Evolutionary conservation across 2,888 invertebrate species (phyloP), one percentile per base, ranked within the genome.

Genomic region (Drosophila parthenogenetica): DNA sequence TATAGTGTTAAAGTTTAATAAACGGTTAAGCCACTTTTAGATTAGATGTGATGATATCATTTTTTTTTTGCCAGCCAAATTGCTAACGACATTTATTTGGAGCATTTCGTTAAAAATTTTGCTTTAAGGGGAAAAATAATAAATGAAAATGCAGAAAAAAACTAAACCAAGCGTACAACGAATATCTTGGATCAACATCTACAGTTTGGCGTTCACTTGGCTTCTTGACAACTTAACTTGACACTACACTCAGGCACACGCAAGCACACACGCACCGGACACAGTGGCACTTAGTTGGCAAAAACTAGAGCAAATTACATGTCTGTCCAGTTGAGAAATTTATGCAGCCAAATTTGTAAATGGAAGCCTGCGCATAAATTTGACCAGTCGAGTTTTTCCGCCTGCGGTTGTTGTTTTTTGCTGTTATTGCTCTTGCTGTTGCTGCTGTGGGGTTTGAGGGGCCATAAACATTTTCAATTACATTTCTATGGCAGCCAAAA

Each of bases 301-400:
- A 58, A 69, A 16, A 53, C 64, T 66, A 67, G 35, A 55, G 29
- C 16, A 46, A 72, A 71, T 39, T 53, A 40, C 51, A 13, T 45
- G 42, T 42, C 29, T 17, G 64, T 40, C 57, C 16, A 65, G 51
- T 45, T 43, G 17, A 22, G n/a, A 66, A 82, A 81, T 79, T 69
- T 87, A 87, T 87, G 87, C 85, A 69, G 63, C 55, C 67, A 66
- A 86, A 82, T 81, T 79, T 77, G 84, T 73, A 59, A 13, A 29
- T 48, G 25, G 42, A 78, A 67, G 67, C 19, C 40, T 42, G 60
- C 51, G 54, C 57, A 84, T 81, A 77, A 79, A 87, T 84, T 71
- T 68, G 69, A 43, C 39, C 64, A 75, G 61, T 32, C 32, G 39
- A 51, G 39, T 50, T 45, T 46, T 42, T 51, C 42, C 32, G 68